Evolutionary conservation across 2,797 vertebrate species (phyloP).

Genomic region (Limosa lapponica): DNA sequence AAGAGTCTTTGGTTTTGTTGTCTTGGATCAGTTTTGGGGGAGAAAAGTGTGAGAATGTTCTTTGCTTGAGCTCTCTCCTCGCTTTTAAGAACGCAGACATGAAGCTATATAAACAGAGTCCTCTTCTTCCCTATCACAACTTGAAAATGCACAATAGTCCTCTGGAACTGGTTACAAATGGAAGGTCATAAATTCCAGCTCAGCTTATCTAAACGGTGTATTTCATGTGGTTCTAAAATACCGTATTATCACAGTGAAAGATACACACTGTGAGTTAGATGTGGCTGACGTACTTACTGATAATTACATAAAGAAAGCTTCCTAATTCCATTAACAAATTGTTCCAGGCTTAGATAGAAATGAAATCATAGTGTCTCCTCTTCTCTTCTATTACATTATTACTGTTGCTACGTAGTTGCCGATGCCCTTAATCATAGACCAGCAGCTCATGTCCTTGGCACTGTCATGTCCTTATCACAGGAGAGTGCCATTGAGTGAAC

Average conservation of each 20-base stretch:
- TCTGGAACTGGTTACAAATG: not conserved
- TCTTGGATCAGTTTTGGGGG: not conserved
- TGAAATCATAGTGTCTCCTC: not conserved
- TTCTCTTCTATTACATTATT: not conserved
- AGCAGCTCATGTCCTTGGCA: not conserved
- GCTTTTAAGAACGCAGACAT: not conserved
- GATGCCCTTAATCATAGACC: not conserved
- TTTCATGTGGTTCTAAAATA: not conserved
- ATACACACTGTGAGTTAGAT: not conserved
- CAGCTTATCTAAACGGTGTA: not conserved
- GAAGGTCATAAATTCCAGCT: not conserved
- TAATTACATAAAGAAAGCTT: slow-evolving; percentile 6
- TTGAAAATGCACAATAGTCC: not conserved
- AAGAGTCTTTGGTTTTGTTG: not conserved
- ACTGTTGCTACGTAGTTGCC: not conserved
- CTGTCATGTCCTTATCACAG: fast-evolving
- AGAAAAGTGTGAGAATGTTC: not conserved
- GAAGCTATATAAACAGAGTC: not conserved
- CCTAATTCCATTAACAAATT: slow-evolving; percentile 43
- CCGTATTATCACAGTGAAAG: not conserved
- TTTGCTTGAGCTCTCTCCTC: not conserved
- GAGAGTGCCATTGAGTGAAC: not conserved
- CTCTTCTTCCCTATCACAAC: not conserved
- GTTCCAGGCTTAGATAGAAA: slow-evolving; percentile 12
- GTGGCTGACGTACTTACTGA: not conserved